Evolutionary conservation across 2,888 invertebrate species (phyloP).

Genomic region (Sabatieria punctata): DNA sequence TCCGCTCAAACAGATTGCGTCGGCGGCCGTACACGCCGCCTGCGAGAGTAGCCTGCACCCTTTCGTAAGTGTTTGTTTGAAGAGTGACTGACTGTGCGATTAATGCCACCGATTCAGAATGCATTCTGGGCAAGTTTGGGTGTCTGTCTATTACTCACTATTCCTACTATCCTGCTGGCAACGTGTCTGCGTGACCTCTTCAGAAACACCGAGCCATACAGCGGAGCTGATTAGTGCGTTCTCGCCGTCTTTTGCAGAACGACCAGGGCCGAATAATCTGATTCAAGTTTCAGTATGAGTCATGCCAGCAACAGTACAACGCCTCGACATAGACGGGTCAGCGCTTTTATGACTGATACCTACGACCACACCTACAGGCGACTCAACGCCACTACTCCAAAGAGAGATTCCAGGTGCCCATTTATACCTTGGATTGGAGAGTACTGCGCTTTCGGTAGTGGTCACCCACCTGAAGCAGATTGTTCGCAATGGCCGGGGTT

Average conservation of each 20-base stretch:
- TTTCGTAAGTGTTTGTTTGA: conserved; percentile 22
- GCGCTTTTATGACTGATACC: conserved; percentile 23
- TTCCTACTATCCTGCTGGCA: conserved; percentile 35
- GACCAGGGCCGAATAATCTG: no score
- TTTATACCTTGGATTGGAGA: background rate
- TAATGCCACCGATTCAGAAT: conserved; percentile 35
- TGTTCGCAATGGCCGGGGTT: no score
- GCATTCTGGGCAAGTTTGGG: conserved; percentile 38
- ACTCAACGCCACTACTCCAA: background rate
- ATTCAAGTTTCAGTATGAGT: background rate
- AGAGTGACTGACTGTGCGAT: background rate
- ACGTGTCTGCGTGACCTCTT: conserved; percentile 33
- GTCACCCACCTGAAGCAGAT: no score
- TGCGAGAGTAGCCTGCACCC: conserved; percentile 27
- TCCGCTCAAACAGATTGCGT: conserved; percentile 22
- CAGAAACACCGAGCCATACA: conserved; percentile 30
- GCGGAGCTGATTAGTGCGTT: conserved; percentile 6
- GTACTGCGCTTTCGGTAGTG: background rate
- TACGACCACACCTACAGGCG: conserved; percentile 14
- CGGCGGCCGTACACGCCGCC: conserved; percentile 17
- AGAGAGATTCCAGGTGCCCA: background rate
- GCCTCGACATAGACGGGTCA: conserved; percentile 16
- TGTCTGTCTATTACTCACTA: conserved; percentile 33
- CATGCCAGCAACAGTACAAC: conserved; percentile 7
- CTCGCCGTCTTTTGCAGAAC: no score